These are phyloP conservation scores for Chloromyia formosa DNA, from an alignment of 2,888 invertebrate genomes.

Conservation along the genomic window DNA sequence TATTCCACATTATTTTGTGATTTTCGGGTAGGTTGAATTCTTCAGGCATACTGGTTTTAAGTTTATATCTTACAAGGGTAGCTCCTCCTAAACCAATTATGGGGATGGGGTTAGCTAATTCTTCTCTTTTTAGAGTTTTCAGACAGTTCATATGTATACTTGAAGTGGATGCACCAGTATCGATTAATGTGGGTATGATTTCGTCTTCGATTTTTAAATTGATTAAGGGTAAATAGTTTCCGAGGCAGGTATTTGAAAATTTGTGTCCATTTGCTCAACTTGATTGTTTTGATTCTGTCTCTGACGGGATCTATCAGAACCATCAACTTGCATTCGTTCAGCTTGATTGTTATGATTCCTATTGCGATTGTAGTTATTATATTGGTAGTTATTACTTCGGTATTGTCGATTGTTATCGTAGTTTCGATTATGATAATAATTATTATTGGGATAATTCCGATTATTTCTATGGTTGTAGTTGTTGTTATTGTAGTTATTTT, in stretches of 20 bases:
- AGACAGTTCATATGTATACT: constrained; percentile 6
- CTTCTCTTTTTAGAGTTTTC: too few relatives aligned
- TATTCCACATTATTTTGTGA: too few relatives aligned
- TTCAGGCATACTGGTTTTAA: background rate
- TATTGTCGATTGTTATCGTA: background rate
- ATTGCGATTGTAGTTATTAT: too few relatives aligned
- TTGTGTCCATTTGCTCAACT: constrained; percentile 32
- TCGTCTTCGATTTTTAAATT: background rate
- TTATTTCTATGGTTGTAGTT: background rate
- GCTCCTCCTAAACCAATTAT: background rate
- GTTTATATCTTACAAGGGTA: background rate
- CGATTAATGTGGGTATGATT: background rate
- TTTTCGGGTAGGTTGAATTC: background rate
- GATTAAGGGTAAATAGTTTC: constrained; percentile 5
- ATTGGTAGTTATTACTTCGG: too few relatives aligned
- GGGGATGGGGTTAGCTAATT: too few relatives aligned
- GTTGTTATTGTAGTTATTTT: background rate
- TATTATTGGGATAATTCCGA: background rate
- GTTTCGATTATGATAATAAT: background rate
- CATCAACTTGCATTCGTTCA: background rate
- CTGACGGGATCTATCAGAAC: background rate
- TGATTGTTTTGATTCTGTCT: background rate
- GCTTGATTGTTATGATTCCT: too few relatives aligned
- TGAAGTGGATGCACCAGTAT: constrained; percentile 19
- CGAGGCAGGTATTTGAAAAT: constrained; percentile 31